Percentiles rank a stretch among this genome's conserved stretches.
These are phyloP conservation scores for Leucopternis melanops DNA, from an alignment of 2,113 vertebrate genomes.

Conservation along the genomic window DNA sequence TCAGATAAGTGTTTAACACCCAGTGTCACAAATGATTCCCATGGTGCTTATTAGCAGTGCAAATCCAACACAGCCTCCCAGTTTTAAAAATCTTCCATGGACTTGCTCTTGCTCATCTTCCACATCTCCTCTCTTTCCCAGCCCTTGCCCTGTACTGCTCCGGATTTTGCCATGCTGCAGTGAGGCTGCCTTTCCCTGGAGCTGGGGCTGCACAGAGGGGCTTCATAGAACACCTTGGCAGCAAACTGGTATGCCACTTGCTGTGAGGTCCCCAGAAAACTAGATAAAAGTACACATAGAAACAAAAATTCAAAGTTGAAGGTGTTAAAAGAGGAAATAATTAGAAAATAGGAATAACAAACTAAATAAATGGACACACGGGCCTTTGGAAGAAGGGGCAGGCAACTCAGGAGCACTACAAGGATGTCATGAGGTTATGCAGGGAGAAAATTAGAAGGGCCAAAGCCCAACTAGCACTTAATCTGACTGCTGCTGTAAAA, in stretches of 20 bases:
- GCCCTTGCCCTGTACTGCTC: neutral
- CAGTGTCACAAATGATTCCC: rapidly evolving
- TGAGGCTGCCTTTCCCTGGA: neutral
- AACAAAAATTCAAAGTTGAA: no score
- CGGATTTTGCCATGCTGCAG: neutral
- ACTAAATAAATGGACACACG: no score
- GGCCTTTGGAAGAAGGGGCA: no score
- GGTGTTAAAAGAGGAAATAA: no score
- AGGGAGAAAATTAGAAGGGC: no score
- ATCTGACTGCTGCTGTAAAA: no score
- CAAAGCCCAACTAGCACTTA: no score
- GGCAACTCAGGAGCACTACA: no score
- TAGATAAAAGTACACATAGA: no score
- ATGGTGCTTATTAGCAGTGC: neutral
- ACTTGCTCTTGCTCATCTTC: neutral
- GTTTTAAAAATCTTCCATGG: neutral
- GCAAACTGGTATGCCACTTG: rapidly evolving
- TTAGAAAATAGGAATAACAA: no score
- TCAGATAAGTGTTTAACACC: neutral
- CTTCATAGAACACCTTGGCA: rapidly evolving
- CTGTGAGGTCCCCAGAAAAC: neutral
- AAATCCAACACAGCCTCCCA: neutral
- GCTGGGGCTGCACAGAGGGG: neutral
- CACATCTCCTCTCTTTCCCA: neutral
- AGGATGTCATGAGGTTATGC: no score